Evolutionary conservation across 2,113 vertebrate genomes (phyloP).

Genomic region (Aegotheles bennettii): DNA sequence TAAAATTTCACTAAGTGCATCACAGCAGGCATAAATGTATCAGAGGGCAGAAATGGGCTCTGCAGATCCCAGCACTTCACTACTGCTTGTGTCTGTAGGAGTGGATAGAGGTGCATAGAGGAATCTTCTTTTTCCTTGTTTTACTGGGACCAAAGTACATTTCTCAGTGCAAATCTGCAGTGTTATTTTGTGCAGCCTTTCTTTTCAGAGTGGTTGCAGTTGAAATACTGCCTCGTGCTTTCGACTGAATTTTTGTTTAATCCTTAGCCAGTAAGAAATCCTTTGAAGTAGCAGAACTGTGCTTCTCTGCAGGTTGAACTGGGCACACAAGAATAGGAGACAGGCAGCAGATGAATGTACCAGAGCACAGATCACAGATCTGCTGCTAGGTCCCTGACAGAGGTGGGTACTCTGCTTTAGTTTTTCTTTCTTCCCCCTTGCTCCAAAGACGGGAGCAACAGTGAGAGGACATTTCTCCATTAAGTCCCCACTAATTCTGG

Average conservation of each 20-base stretch:
- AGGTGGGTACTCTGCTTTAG: background rate
- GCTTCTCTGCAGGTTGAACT: background rate
- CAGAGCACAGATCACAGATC: background rate
- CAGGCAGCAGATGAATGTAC: background rate
- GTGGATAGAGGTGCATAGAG: background rate
- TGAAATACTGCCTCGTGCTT: background rate
- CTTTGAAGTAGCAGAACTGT: background rate
- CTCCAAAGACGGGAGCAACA: background rate
- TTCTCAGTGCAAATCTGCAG: background rate
- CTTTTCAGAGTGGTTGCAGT: background rate
- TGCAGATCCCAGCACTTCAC: background rate
- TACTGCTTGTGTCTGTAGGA: background rate
- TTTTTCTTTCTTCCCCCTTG: background rate
- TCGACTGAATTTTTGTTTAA: background rate
- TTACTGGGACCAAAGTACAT: background rate
- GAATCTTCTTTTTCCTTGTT: background rate
- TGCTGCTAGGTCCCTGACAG: background rate
- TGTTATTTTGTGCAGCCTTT: background rate
- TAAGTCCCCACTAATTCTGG: background rate
- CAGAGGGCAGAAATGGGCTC: background rate
- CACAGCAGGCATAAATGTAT: rapidly evolving
- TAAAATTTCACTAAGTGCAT: background rate
- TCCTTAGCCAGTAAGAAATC: background rate
- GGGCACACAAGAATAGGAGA: background rate
- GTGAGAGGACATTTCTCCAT: background rate